Evolutionary conservation across 2,113 vertebrate species (phyloP).

Genomic region (Ptychochromis oligacanthus): DNA sequence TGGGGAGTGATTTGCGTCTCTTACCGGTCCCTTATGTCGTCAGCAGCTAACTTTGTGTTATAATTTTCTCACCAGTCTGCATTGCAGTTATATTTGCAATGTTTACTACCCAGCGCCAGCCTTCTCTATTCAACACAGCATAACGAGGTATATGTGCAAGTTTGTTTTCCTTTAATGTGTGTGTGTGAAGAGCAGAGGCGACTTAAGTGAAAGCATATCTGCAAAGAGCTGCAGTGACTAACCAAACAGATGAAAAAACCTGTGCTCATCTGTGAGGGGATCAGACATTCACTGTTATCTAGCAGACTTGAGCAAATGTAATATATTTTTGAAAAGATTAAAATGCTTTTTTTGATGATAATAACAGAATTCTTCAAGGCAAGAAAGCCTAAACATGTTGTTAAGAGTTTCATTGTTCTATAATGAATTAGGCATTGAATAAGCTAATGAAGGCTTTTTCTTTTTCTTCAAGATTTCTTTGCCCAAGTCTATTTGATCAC

Average conservation of each 20-base stretch:
- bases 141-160: background rate
- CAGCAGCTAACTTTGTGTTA: constrained; percentile 5
- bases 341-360: background rate
- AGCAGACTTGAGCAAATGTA: background rate
- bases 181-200: background rate
- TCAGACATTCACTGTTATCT: constrained; percentile 9
- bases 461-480: background rate
- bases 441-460: background rate
- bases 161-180: background rate
- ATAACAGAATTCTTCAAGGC: background rate
- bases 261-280: background rate
- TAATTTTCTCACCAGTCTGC: constrained; percentile 16
- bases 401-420: constrained; percentile 15
- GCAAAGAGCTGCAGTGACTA: background rate
- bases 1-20: constrained; percentile 35
- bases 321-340: background rate
- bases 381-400: background rate
- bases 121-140: background rate
- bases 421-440: constrained; percentile 9
- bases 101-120: background rate
- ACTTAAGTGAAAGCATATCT: background rate
- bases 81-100: constrained; percentile 21
- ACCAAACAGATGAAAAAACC: constrained; percentile 19
- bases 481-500: background rate
- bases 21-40: constrained; percentile 23